Conservation (phyloP, 2,797 vertebrate species). For the Rhinella marina region DNA sequence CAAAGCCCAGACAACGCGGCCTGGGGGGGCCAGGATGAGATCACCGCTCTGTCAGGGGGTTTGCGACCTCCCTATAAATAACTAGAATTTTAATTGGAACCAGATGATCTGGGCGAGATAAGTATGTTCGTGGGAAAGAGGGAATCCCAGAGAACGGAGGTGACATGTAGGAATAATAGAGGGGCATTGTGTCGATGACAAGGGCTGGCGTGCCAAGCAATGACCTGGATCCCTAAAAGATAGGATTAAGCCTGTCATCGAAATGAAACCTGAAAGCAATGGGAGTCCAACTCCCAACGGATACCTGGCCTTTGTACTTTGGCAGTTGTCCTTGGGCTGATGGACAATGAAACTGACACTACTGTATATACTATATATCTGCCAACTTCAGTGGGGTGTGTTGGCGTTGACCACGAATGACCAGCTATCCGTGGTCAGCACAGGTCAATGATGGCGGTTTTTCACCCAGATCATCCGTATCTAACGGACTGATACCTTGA, state of each 20-base stretch:
- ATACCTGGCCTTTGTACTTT: too few species aligned
- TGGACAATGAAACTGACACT: too few species aligned
- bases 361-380: too few species aligned
- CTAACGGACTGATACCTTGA: background rate
- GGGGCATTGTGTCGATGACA: background rate
- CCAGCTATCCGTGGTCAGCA: background rate
- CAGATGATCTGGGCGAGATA: slow-evolving; percentile 66
- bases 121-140: slow-evolving; percentile 16
- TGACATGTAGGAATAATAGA: background rate
- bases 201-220: too few species aligned
- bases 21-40: slow-evolving; percentile 13
- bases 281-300: too few species aligned
- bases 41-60: slow-evolving; percentile 53
- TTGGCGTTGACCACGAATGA: background rate
- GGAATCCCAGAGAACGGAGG: slow-evolving; percentile 20
- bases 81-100: slow-evolving; percentile 66
- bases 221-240: too few species aligned
- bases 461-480: background rate
- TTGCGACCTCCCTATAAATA: slow-evolving; percentile 61
- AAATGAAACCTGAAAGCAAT: too few species aligned
- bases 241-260: too few species aligned
- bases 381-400: background rate
- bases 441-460: background rate
- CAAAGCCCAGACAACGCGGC: slow-evolving; percentile 8
- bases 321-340: too few species aligned